Base-by-base conservation (phyloP, 2,888 invertebrate species). In the Perizoma flavofasciatum region DNA sequence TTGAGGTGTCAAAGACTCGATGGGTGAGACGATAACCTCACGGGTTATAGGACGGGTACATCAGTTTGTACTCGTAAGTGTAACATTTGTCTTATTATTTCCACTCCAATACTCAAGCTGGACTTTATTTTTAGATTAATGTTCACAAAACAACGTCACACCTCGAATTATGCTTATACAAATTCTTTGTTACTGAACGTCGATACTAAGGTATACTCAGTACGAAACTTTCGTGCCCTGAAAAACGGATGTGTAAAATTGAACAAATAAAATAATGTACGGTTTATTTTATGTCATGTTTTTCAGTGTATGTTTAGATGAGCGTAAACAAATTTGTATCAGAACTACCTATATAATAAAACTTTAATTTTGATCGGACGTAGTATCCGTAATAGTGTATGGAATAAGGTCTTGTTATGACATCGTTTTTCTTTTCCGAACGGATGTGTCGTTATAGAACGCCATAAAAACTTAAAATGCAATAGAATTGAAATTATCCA, bases 1-100 rank as follows among this genome's bases (percentile, higher is more conserved):
- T 78, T 72, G 73, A 81, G 72, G 83, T 83, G 86, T 83, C 81
- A 79, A 80, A 79, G 75, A 70, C 73, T 76, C 73, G 83, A 84
- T 82, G 78, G 65, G 75, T 72, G 65, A 69, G 67, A 57, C 72
- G 83, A 88, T 87, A 86, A 85, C 80, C 72, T 75, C 63, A 34
- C 72, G 62, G 66, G 56, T 81, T 85, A 84, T 84, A 81, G 77
- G 5, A 5, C 5, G 7, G 7, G 37, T 37, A 37, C 37, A 22
- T 22, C 22, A 22, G 22, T 22, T 37, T 37, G 37, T 37, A 37
- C 6, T 7, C 37, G 4, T 5, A 37, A 46, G 43, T 55, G 44
- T n/a, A 56, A 54, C 58, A 60, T 59, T 59, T 62, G 50, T 51
- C 33, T 56, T 49, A 46, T 54, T 41, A 6, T 34, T 48, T 11